A percentile compares a stretch with the other conserved stretches of the same genome.
phyloP scores from a whole-genome alignment of 2,888 invertebrate genomes.

The Steinernema hermaphroditum region DNA sequence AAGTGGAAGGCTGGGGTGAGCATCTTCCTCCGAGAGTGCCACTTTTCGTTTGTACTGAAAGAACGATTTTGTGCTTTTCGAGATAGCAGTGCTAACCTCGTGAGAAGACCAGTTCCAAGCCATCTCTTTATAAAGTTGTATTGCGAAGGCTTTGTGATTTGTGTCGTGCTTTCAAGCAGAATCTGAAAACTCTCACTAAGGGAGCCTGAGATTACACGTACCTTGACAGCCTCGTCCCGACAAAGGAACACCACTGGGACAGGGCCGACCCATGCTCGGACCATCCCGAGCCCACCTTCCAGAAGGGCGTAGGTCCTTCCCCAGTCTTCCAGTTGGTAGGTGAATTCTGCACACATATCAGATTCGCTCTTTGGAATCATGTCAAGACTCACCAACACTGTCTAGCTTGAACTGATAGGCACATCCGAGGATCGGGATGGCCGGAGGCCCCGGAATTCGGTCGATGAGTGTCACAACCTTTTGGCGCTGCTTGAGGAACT shows the following conservation, averaged over 20 bases:
- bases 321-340: conserved; percentile 46
- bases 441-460: conserved; percentile 53
- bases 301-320: conserved; percentile 35
- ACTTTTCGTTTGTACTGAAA: conserved; percentile 68
- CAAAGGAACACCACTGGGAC: conserved; percentile 43
- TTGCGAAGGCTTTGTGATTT: conserved; percentile 67
- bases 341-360: conserved; percentile 39
- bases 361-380: not conserved
- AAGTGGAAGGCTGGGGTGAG: conserved; percentile 71
- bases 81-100: no score
- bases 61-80: no score
- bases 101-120: conserved; percentile 24
- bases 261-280: conserved; percentile 48
- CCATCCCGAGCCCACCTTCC: conserved; percentile 34
- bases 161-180: conserved; percentile 62
- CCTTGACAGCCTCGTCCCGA: conserved; percentile 43
- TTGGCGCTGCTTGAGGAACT: not conserved
- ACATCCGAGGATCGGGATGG: conserved; percentile 56
- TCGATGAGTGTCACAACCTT: not conserved
- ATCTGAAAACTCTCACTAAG: no score
- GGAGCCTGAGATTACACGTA: no score
- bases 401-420: conserved; percentile 56
- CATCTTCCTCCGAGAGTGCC: conserved; percentile 68
- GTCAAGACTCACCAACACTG: conserved; percentile 36
- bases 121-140: conserved; percentile 68